These are phyloP conservation scores for Andrena chrysosceles DNA, from an alignment of 2,888 invertebrate species.

Conservation along the genomic window DNA sequence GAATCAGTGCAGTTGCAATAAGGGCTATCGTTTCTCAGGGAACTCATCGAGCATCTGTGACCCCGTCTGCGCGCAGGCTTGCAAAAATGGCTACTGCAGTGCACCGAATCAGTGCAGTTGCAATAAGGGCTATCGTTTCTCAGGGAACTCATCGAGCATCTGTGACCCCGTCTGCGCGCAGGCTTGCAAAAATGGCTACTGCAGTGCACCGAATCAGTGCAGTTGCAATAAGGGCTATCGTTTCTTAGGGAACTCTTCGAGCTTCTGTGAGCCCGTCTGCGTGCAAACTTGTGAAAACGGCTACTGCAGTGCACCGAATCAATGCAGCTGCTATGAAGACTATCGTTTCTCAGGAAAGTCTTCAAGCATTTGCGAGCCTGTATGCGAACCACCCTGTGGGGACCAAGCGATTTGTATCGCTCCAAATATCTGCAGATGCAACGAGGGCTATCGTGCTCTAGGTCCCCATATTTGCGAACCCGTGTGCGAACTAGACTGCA, in stretches of 20 bases:
- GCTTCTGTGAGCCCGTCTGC: constrained; percentile 59
- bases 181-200: constrained; percentile 85
- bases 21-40: too few species aligned
- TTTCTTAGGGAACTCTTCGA: constrained; percentile 77
- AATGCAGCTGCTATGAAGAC: constrained; percentile 82
- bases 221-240: constrained; percentile 83
- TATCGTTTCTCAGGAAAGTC: constrained; percentile 82
- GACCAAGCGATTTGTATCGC: constrained; percentile 82
- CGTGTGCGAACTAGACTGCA: constrained; percentile 66
- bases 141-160: too few species aligned
- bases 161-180: too few species aligned
- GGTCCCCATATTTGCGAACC: constrained; percentile 24
- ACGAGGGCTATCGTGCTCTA: constrained; percentile 64
- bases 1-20: too few species aligned
- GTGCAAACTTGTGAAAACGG: constrained; percentile 84
- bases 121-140: too few species aligned
- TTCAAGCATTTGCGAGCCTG: constrained; percentile 39
- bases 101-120: too few species aligned
- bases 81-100: too few species aligned
- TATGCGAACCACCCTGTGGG: constrained; percentile 78
- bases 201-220: constrained; percentile 83
- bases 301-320: constrained; percentile 84
- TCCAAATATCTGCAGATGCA: constrained; percentile 78
- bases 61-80: too few species aligned
- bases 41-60: too few species aligned